Evolutionary conservation across 2,797 vertebrate genomes (phyloP).

Genomic region (Galago senegalensis): DNA sequence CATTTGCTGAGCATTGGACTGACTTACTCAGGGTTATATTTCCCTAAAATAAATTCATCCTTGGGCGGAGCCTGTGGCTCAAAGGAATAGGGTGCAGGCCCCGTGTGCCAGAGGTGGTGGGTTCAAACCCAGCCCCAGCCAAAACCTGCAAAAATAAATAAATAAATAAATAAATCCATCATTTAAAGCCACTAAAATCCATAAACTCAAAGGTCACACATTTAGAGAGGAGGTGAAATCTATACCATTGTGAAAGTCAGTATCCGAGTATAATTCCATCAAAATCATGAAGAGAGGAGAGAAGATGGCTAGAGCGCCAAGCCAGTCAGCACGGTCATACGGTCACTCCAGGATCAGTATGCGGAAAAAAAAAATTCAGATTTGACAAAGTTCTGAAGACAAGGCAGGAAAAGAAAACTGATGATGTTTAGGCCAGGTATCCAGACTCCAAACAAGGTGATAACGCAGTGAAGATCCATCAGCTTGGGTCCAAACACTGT

Average conservation of each 20-base stretch:
- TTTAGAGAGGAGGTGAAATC: neutral
- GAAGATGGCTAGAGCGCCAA: neutral
- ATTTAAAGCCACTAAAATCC: neutral
- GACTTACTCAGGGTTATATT: neutral
- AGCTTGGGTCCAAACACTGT: neutral
- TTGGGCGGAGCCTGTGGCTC: too few relatives aligned
- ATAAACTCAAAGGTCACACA: neutral
- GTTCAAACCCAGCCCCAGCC: too few relatives aligned
- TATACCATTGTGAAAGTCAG: neutral
- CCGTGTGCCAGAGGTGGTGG: too few relatives aligned
- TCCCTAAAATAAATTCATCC: neutral
- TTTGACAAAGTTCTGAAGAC: neutral
- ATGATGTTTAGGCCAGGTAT: neutral
- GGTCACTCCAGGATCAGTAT: neutral
- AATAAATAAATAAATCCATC: neutral
- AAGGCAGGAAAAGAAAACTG: neutral
- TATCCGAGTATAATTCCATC: neutral
- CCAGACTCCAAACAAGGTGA: neutral
- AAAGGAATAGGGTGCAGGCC: too few relatives aligned
- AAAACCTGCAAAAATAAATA: too few relatives aligned
- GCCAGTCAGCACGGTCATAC: neutral
- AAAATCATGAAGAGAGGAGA: neutral
- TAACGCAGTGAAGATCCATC: neutral
- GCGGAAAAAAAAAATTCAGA: neutral
- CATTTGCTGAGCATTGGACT: neutral